A percentile compares a stretch with the other conserved stretches of the same genome.
Evolutionary conservation across 2,888 invertebrate species (phyloP).

Genomic region (Pegoplata infirma): DNA sequence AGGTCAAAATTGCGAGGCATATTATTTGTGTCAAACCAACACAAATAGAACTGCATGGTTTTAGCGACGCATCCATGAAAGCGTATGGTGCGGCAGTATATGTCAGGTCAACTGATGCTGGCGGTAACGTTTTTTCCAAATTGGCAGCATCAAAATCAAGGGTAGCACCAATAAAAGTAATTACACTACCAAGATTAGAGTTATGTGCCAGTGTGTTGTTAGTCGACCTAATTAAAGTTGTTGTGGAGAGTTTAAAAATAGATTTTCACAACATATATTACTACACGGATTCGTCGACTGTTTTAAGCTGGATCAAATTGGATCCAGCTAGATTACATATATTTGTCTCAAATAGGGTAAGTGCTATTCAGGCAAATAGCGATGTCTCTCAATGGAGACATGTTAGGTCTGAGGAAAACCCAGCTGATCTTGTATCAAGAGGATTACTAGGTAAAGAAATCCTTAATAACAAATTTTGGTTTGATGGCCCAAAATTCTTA

Average conservation of each 20-base stretch:
- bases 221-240: too few species aligned
- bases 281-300: neutral
- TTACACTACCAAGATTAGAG: too few species aligned
- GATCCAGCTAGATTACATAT: neutral
- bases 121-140: neutral
- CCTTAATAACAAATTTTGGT: too few species aligned
- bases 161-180: neutral
- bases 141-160: slow-evolving; percentile 21
- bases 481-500: too few species aligned
- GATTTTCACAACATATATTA: neutral
- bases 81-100: slow-evolving; percentile 26
- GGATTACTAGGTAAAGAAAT: neutral
- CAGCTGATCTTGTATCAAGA: neutral
- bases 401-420: neutral
- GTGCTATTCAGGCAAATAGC: neutral
- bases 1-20: too few species aligned
- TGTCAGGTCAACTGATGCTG: neutral
- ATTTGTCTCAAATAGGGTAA: neutral
- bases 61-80: slow-evolving; percentile 24
- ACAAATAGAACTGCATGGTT: slow-evolving; percentile 6
- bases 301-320: neutral
- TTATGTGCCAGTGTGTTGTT: too few species aligned
- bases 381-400: neutral
- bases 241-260: neutral
- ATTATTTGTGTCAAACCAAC: too few species aligned